Percentiles rank a stretch among this genome's conserved stretches.
These are phyloP conservation scores for Uria lomvia DNA, from an alignment of 2,113 vertebrate species.

Conservation along the genomic window DNA sequence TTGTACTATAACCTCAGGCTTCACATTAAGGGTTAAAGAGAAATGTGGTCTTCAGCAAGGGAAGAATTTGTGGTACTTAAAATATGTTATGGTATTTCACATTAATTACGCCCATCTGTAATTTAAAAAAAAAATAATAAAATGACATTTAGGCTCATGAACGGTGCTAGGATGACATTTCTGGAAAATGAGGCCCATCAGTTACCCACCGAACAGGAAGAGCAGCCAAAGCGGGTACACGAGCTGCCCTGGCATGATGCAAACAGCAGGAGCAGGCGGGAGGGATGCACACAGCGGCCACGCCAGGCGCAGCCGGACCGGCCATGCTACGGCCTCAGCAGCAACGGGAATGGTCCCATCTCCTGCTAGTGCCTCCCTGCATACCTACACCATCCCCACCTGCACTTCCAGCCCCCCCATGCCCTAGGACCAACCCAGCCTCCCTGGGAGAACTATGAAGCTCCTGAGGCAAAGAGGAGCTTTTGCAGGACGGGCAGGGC, in stretches of 20 bases:
- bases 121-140: neutral
- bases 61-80: neutral
- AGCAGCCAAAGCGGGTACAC: neutral
- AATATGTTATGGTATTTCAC: neutral
- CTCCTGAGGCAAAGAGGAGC: neutral
- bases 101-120: neutral
- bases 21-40: neutral
- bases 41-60: neutral
- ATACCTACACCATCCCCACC: neutral
- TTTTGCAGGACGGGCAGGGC: neutral
- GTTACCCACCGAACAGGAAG: neutral
- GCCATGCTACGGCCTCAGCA: fast-evolving
- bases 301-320: fast-evolving
- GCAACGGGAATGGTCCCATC: neutral
- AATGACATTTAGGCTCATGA: neutral
- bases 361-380: neutral
- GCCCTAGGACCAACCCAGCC: neutral
- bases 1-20: neutral
- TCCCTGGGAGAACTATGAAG: neutral
- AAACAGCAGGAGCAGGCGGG: neutral
- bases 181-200: neutral
- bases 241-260: neutral
- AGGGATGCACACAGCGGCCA: neutral
- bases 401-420: neutral
- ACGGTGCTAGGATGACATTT: neutral